phyloP scores from a whole-genome alignment of 2,888 invertebrate genomes.

The Acleris sparsana region DNA sequence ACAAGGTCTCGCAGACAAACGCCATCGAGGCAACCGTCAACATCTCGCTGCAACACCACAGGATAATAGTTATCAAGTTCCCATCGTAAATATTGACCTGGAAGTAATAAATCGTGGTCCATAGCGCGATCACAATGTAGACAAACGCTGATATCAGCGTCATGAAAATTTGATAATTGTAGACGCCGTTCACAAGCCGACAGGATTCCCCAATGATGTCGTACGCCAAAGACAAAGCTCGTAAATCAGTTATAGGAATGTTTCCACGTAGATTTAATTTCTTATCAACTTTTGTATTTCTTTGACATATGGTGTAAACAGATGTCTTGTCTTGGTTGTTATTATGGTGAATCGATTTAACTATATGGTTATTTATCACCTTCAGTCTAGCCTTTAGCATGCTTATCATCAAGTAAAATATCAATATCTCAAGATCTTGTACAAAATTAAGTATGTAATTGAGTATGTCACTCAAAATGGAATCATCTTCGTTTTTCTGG shows the following conservation, averaged over 20 bases:
- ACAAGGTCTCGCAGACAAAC: conserved; percentile 56
- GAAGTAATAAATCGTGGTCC: conserved; percentile 56
- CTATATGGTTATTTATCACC: conserved; percentile 54
- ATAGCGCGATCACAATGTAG: conserved; percentile 60
- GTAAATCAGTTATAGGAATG: conserved; percentile 49
- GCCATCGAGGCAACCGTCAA: conserved; percentile 54
- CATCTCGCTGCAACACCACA: conserved; percentile 54
- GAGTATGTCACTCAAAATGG: neutral
- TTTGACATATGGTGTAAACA: conserved; percentile 19
- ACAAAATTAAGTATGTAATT: conserved; percentile 40
- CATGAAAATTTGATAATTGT: conserved; percentile 65
- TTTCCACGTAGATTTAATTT: conserved; percentile 49
- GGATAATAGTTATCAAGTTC: conserved; percentile 47
- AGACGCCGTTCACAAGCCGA: conserved; percentile 55
- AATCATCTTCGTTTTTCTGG: conserved; percentile 33
- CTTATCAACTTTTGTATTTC: conserved; percentile 40
- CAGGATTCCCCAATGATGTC: conserved; percentile 56
- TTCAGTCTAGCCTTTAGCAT: conserved; percentile 52
- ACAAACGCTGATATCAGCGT: conserved; percentile 59
- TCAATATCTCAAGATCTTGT: conserved; percentile 56
- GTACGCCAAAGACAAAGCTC: conserved; percentile 56
- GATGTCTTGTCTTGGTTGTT: conserved; percentile 18
- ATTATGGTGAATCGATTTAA: conserved; percentile 46
- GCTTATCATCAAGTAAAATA: conserved; percentile 54
- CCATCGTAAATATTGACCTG: conserved; percentile 44